Percentiles rank a stretch among this genome's conserved stretches.
Evolutionary conservation across 2,113 vertebrate genomes (phyloP).

Genomic region (Elephantulus edwardii): DNA sequence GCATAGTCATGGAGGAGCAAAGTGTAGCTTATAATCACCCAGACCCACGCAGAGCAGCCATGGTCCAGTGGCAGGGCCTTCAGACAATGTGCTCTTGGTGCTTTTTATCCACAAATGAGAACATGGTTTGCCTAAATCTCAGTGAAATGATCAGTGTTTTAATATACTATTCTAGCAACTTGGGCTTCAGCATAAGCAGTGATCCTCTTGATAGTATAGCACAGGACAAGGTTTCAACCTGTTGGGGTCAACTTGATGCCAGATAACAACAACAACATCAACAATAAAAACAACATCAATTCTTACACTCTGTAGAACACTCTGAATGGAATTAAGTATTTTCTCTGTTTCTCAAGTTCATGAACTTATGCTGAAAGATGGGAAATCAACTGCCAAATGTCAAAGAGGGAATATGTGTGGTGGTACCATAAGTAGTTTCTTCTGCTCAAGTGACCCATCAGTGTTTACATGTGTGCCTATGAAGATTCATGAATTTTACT

Average conservation of each 20-base stretch:
- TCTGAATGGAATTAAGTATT: not conserved
- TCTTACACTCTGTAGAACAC: no score
- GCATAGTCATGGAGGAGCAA: not conserved
- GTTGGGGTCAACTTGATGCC: no score
- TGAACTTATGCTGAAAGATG: not conserved
- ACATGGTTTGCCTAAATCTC: not conserved
- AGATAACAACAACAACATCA: no score
- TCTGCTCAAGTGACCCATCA: not conserved
- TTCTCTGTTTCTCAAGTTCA: not conserved
- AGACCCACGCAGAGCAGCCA: not conserved
- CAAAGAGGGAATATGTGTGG: not conserved
- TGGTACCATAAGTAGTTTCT: not conserved
- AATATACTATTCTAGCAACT: not conserved
- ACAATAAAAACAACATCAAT: no score
- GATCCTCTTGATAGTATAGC: no score
- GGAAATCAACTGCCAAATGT: not conserved
- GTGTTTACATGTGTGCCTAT: not conserved
- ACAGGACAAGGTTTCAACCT: no score
- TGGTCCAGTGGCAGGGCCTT: not conserved
- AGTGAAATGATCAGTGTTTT: not conserved
- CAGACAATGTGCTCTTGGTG: not conserved
- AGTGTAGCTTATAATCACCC: not conserved
- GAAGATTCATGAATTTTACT: not conserved
- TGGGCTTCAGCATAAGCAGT: no score
- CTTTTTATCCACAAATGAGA: not conserved